Evolutionary conservation across 2,888 invertebrate genomes (phyloP), one percentile per base, ranked within the genome.

Genomic region (Sphaerophoria taeniata): DNA sequence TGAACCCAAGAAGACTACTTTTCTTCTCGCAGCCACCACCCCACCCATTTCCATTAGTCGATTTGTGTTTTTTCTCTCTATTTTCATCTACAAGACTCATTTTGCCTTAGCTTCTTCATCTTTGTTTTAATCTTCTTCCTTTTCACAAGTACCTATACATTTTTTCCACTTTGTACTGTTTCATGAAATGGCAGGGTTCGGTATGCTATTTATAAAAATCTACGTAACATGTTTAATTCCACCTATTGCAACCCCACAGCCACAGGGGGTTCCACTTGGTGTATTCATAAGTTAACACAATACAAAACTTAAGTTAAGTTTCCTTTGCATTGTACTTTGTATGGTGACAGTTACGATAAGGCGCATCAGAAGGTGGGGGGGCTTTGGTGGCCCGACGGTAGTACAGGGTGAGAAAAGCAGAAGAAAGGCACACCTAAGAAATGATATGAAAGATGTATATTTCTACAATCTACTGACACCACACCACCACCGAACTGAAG

Each of bases 201-300:
- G 39, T 61, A 74, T 49, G 34, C 67, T 67, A 69, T 49, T 71
- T 39, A 75, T 43, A 63, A 43, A 53, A 31, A 67, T 55, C 65
- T 24, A 43, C 43, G 12, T 3, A 9, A 4, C 4, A 43, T 12
- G 12, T 12, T 12, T 43, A 31, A 7, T 11, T 24, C 11, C 7
- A 33, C 33, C 9, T 7, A 11, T 3, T 14, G 12, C 43, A 7
- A 34, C 56, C 6, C 51, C 74, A 43, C 33, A 63, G 39, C 47
- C 56, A 24, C 67, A 45, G 36, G 47, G 71, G 55, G 67, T 72
- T 76, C 80, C 75, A 75, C 80, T 84, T 84, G 71, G 80, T 75
- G 75, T 85, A 85, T 85, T 85, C 81, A 80, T 85, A 85, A 81
- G 69, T 81, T 81, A 73, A 81, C 85, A 77, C 81, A 85, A 85